Evolutionary conservation across 2,888 invertebrate species (phyloP).

Genomic region (Cephus spinipes): DNA sequence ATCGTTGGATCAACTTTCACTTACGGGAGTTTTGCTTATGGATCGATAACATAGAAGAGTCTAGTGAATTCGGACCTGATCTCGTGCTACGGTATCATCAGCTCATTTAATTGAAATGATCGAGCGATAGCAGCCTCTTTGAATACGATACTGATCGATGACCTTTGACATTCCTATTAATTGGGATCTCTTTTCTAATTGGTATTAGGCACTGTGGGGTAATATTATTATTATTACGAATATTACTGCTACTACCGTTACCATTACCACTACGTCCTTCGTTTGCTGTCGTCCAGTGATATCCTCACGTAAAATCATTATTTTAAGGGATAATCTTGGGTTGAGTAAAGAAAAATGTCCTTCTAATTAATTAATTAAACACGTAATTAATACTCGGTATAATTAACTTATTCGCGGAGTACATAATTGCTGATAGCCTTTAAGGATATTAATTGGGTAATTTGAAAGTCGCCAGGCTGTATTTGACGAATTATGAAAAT

Average conservation of each 20-base stretch:
- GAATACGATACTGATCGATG: background rate
- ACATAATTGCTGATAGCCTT: background rate
- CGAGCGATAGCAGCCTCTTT: background rate
- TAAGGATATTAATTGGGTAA: background rate
- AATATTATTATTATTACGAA: background rate
- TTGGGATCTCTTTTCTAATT: background rate
- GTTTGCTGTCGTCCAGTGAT: background rate
- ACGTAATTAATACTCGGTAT: background rate
- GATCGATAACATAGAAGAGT: background rate
- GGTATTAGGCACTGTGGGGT: background rate
- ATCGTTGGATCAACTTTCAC: background rate
- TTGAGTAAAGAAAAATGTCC: background rate
- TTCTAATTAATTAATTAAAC: background rate
- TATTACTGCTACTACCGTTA: background rate
- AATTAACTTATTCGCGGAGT: background rate
- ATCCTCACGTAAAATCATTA: background rate
- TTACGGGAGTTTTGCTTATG: background rate
- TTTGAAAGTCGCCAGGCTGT: background rate
- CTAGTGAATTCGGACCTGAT: background rate
- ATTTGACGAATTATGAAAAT: background rate
- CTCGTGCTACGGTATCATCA: background rate
- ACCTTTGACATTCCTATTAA: background rate
- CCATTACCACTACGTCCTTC: background rate
- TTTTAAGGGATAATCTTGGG: background rate
- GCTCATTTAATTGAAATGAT: background rate